Evolutionary conservation across 1,140 invertebrate genomes (phyloP).

Genomic region (Drosophila ercepeae): DNA sequence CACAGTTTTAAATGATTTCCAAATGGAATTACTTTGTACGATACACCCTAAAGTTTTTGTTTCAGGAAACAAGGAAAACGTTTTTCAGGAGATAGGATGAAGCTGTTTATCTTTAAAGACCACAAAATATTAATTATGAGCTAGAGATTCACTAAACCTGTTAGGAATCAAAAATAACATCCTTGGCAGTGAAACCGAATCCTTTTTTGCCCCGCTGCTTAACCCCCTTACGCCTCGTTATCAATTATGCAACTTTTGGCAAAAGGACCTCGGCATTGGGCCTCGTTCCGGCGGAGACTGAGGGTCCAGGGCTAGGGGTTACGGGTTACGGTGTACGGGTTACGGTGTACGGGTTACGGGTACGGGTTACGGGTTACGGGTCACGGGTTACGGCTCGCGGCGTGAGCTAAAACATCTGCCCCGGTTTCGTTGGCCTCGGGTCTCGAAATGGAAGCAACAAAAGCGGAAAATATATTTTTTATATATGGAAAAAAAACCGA

Average conservation of each 20-base stretch:
- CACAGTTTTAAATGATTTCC: not conserved
- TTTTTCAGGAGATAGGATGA: too few relatives aligned
- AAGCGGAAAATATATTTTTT: not conserved
- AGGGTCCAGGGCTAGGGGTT: not conserved
- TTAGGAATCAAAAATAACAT: not conserved
- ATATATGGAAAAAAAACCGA: not conserved
- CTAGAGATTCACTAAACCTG: not conserved
- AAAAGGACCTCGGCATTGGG: slow-evolving; percentile 3
- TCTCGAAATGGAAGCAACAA: slow-evolving; percentile 1
- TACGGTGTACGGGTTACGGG: not conserved
- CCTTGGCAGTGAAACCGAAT: slow-evolving; percentile 1
- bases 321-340: not conserved
- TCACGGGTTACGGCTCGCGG: slow-evolving; percentile 17
- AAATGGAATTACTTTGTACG: not conserved
- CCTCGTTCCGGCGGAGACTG: not conserved
- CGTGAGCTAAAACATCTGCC: slow-evolving; percentile 69
- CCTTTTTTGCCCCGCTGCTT: not conserved
- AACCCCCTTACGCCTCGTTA: slow-evolving; percentile 1
- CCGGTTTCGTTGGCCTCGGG: slow-evolving; percentile 49
- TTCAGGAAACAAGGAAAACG: not conserved
- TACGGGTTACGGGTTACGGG: not conserved
- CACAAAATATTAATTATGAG: not conserved
- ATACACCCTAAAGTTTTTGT: too few relatives aligned
- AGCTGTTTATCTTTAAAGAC: too few relatives aligned
- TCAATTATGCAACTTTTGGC: slow-evolving; percentile 35